A percentile compares a stretch with the other conserved stretches of the same genome.
Conservation (phyloP, 1,140 invertebrate genomes). For the Drosophila biarmipes region DNA sequence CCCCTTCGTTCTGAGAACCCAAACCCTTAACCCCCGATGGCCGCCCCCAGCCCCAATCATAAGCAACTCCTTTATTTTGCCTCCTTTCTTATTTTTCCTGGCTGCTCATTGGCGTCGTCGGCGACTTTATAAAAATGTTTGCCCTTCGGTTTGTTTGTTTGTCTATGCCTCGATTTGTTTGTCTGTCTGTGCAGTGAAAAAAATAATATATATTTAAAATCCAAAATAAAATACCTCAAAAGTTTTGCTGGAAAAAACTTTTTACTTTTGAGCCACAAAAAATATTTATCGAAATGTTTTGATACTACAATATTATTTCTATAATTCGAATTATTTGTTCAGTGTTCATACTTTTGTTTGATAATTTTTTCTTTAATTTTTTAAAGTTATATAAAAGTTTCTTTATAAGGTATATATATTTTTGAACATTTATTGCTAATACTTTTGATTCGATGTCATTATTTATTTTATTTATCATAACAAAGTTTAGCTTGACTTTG, state of each 20-base stretch:
- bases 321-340: no score
- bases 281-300: no score
- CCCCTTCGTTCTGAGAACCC: neutral
- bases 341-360: no score
- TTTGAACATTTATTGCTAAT: no score
- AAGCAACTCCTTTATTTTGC: conserved; percentile 43
- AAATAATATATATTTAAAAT: neutral
- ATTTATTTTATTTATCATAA: no score
- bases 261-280: no score
- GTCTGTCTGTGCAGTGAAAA: conserved; percentile 22
- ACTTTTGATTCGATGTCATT: no score
- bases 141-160: conserved; percentile 73
- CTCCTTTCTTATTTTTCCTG: conserved; percentile 13
- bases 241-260: neutral
- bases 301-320: no score
- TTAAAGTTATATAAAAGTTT: no score
- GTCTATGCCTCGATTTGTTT: conserved; percentile 63
- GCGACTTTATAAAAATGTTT: conserved; percentile 83
- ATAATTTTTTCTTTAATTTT: no score
- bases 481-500: no score
- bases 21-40: neutral
- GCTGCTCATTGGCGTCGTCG: conserved; percentile 52
- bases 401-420: no score
- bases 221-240: neutral
- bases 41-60: conserved; percentile 11